Base-by-base conservation (phyloP, 2,888 invertebrate genomes). In the Dusona sp. region DNA sequence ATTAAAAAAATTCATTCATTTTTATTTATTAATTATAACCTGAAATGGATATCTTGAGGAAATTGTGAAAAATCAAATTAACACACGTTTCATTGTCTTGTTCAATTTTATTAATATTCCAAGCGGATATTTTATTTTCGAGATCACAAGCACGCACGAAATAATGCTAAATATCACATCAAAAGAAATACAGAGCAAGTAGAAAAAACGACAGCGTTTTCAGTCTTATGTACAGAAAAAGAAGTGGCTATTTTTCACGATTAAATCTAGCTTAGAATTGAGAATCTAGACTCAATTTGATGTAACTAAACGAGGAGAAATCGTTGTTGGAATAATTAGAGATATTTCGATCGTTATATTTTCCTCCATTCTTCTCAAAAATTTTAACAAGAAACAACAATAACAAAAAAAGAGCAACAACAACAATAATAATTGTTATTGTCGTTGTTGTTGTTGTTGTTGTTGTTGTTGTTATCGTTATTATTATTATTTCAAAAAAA, bases 141-240 rank as follows among this genome's bases (percentile, higher is more conserved):
- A 65, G 33, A 82, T 70, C 45, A 77, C 25, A 68, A 61, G 67
- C 65, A 38, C 25, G 16, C 51, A 51, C n/a, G 48, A 74, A 29
- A 65, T 74, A 74, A 79, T n/a, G 79, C 79, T 83, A 83, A 73
- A 75, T 83, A 86, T 83, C 80, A 80, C 83, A 79, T 83, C 51
- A 16, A 29, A 25, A 42, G n/a, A 36, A 70, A 65, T n/a, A 73
- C 74, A 45, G 29, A 16, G 25, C 68, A 29, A 22, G 57, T 13
- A 78, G 67, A n/a, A 42, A 77, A 85, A 84, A 86, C 36, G 61
- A 77, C 81, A 74, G 87, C 74, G 79, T 91, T 11, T 13, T 42
- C 42, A 42, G 91, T 92, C 92, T 91, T 92, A 91, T 92, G 84
- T 89, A 89, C 90, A 90, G 48, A 86, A 83, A 29, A 57, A 84